A percentile compares a stretch with the other conserved stretches of the same genome.
phyloP scores from a whole-genome alignment of 2,888 invertebrate species.

The Diabrotica balteata region DNA sequence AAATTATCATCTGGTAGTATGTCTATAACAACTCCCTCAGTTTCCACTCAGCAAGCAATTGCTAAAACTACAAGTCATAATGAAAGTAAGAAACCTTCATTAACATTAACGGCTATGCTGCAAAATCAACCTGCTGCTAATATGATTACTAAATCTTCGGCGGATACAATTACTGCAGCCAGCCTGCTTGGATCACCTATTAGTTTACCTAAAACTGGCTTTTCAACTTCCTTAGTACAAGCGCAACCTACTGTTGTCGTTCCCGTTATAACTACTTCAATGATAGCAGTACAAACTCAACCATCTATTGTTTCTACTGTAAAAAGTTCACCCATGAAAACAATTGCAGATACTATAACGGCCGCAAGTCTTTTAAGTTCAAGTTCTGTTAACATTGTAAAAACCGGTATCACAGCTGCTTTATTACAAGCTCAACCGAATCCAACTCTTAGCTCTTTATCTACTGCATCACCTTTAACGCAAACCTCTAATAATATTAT shows the following conservation, averaged over 20 bases:
- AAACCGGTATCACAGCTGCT: conserved; percentile 52
- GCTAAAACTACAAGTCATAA: conserved; percentile 28
- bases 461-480: conserved; percentile 60
- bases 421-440: conserved; percentile 55
- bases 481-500: conserved; percentile 36
- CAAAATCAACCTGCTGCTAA: conserved; percentile 60
- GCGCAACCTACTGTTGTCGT: conserved; percentile 55
- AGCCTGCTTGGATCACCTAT: conserved; percentile 58
- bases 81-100: conserved; percentile 49
- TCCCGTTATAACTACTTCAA: conserved; percentile 49
- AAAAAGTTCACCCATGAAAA: conserved; percentile 48
- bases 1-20: conserved; percentile 50
- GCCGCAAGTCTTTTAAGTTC: conserved; percentile 58
- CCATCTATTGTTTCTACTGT: conserved; percentile 56
- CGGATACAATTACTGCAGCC: conserved; percentile 59
- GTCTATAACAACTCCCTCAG: conserved; percentile 37
- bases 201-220: conserved; percentile 52
- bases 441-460: conserved; percentile 51
- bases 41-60: conserved; percentile 25
- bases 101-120: conserved; percentile 60
- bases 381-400: conserved; percentile 53
- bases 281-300: conserved; percentile 59
- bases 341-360: conserved; percentile 57
- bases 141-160: conserved; percentile 56
- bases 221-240: conserved; percentile 55